Base-by-base conservation (phyloP, 2,113 vertebrate genomes). In the Mus musculus region DNA sequence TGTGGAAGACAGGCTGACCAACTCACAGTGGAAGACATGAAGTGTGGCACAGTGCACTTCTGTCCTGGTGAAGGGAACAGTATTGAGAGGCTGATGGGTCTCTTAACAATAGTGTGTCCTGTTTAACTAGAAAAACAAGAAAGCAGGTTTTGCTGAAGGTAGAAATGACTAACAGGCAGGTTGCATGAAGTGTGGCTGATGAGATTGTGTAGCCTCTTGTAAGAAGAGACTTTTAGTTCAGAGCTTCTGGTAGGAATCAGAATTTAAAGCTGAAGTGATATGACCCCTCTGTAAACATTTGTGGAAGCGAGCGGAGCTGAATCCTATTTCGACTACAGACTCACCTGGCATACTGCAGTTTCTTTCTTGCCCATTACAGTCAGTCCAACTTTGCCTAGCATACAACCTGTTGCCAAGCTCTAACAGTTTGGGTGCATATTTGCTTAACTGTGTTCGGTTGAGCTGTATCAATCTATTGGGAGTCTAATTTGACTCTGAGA, bases 141-240 rank as follows among this genome's bases (percentile, higher is more conserved):
- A 94, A 88, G 61, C 75, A 92, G 72, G 52, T 75, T 19, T 88
- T 84, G 76, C 46, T 24, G 59, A 82, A 89, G 39, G n/a, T 92
- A 46, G 73, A 24, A 54, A n/a, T 97, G 96, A 95, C 86, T 96
- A 82, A 96, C 39, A 92, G 82, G 61, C 90, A 65, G 69, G 69
- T 26, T 85, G 52, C n/a, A 17, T 94, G 89, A 63, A 49, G 65
- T 80, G 59, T 92, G 72, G 28, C 76, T 86, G 65, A 30, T 82
- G 73, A 97, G 94, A 86, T 95, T 69, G 67, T 72, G 63, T 73
- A 61, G 77, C 81, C 81, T 69, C 42, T 88, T 82, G 67, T 81
- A 59, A 93, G 89, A 69, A 28, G 20, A 16, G 54, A 76, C 94
- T 95, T 39, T 89, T 65, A 91, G 90, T 97, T 91, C 72, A 92